Base-by-base conservation (phyloP, 2,888 invertebrate genomes). In the Dorcus parallelipipedus region DNA sequence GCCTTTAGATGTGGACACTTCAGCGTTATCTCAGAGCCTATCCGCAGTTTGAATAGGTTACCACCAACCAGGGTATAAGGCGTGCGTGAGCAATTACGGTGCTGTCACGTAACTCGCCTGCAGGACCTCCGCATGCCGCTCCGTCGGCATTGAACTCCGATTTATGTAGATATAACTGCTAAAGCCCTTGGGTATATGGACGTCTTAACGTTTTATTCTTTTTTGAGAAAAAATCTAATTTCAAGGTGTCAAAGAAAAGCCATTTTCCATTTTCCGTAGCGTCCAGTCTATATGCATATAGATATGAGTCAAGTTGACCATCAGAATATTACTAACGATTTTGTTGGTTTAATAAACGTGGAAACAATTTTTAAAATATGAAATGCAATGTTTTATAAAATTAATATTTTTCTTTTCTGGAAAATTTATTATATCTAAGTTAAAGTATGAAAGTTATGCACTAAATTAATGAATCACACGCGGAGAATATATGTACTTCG, bases 231-330 rank as follows among this genome's bases (percentile, higher is more conserved):
- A 78, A 79, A 79, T 79, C 78, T 79, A 79, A 79, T 79, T 79
- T 78, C 76, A 74, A 78, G 78, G 78, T 78, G 78, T 78, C 79
- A 78, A 78, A 79, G 79, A 78, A 78, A 78, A 78, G 78, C 78
- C 78, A 78, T 79, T 78, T 78, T 76, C 78, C 77, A 77, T 77
- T 76, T 77, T 76, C 59, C 59, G 53, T 52, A 56, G 49, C 64
- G 73, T 71, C 73, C 73, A 72, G 71, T 74, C 73, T 72, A 72
- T 73, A 73, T 75, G 73, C 74, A 75, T 74, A 74, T 68, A 74
- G 73, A 75, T 73, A 71, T 71, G 71, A 59, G 58, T 72, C 66
- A 66, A 73, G 74, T 74, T 72, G 74, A 72, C 75, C 74, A 75
- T 73, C 68, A 68, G 72, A 73, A 73, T 74, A 73, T 72, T 73